Evolutionary conservation across 30 jellyfish, hydroid and myxozoan species (phyloP).

Genomic region (Pseudorhiza aurosa): DNA sequence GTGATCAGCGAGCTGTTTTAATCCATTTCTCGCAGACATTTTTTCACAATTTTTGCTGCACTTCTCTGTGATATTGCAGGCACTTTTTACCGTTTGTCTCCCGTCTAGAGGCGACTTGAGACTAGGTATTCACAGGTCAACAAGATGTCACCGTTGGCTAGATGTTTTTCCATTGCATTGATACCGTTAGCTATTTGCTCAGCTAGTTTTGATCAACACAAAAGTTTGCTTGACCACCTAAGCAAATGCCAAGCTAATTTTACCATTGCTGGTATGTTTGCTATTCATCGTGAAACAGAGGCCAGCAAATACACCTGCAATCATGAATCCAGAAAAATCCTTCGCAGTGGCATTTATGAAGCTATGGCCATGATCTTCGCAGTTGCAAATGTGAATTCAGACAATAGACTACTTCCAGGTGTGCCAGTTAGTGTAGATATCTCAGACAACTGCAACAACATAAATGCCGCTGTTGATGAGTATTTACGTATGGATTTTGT

Average conservation of each 20-base stretch:
- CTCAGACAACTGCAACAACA: slow-evolving; percentile 27
- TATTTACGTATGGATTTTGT: slow-evolving; percentile 45
- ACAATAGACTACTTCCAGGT: slow-evolving; percentile 32
- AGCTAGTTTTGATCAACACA: not conserved
- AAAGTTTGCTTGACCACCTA: not conserved
- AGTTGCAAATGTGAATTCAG: slow-evolving; percentile 38
- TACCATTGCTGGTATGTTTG: slow-evolving; percentile 54
- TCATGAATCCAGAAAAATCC: not conserved
- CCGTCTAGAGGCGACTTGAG: not conserved
- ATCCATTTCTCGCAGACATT: too few relatives aligned
- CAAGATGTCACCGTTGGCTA: not conserved
- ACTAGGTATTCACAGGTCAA: not conserved
- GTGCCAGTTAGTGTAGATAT: slow-evolving; percentile 60
- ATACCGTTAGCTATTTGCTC: not conserved
- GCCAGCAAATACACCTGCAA: slow-evolving; percentile 6
- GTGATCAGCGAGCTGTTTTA: too few relatives aligned
- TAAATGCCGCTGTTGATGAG: slow-evolving; percentile 30
- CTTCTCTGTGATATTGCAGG: too few relatives aligned
- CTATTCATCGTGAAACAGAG: slow-evolving; percentile 7
- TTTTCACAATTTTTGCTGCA: too few relatives aligned
- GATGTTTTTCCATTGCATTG: not conserved
- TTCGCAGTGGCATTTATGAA: slow-evolving; percentile 37
- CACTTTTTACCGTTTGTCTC: too few relatives aligned
- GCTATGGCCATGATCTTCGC: slow-evolving; percentile 77
- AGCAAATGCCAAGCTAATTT: slow-evolving; percentile 54